A percentile compares a stretch with the other conserved stretches of the same genome.
phyloP scores from a whole-genome alignment of 2,888 invertebrate genomes.

The Malthinus flaveolus region DNA sequence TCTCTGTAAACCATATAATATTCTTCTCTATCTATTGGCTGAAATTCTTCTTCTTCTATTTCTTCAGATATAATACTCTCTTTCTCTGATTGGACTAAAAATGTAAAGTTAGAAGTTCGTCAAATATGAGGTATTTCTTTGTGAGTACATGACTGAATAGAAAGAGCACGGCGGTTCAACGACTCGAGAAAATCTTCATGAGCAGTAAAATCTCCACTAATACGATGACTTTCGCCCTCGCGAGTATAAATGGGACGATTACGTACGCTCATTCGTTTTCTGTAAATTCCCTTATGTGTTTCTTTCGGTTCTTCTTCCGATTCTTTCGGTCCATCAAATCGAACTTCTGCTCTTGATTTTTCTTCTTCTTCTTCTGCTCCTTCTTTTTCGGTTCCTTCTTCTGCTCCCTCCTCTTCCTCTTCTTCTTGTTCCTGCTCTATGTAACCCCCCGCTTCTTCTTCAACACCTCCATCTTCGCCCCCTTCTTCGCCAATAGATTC shows the following conservation, averaged over 20 bases:
- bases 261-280: constrained; percentile 16
- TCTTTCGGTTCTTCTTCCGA: background rate
- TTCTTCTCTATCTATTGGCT: constrained; percentile 29
- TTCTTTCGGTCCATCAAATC: too few species aligned
- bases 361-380: constrained; percentile 27
- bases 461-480: constrained; percentile 1
- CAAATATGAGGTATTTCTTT: background rate
- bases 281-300: constrained; percentile 7
- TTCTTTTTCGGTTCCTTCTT: constrained; percentile 1
- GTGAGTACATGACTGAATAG: background rate
- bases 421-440: background rate
- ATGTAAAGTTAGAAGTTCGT: too few species aligned
- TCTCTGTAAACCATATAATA: constrained; percentile 27
- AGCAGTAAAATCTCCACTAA: constrained; percentile 14
- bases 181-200: background rate
- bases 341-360: background rate
- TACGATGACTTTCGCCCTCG: background rate
- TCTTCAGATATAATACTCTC: constrained; percentile 10
- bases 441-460: background rate
- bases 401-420: constrained; percentile 6
- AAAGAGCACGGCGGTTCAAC: background rate
- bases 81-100: background rate
- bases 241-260: too few species aligned
- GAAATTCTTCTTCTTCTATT: constrained; percentile 24
- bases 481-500: background rate